Percentiles rank a stretch among this genome's conserved stretches.
These are phyloP conservation scores for Upupa epops DNA, from an alignment of 2,113 vertebrate genomes.

Conservation along the genomic window DNA sequence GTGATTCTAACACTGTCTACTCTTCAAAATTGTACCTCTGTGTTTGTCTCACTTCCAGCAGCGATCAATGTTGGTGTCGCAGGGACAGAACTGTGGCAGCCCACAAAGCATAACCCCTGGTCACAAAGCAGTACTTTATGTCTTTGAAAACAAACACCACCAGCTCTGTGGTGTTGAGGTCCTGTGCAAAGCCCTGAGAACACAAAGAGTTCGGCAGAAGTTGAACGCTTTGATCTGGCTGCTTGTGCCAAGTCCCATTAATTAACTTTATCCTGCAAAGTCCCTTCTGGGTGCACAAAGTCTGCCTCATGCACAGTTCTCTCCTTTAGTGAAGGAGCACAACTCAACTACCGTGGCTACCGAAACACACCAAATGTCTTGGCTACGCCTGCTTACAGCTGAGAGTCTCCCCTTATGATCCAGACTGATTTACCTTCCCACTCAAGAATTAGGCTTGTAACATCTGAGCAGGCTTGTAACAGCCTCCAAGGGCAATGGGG, in stretches of 20 bases:
- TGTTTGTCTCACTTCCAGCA: not conserved
- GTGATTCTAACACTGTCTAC: not conserved
- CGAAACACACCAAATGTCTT: not conserved
- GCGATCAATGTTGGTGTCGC: not conserved
- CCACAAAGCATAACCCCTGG: not conserved
- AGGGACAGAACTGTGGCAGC: not conserved
- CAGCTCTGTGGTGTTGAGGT: not conserved
- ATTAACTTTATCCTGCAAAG: not conserved
- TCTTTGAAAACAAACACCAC: not conserved
- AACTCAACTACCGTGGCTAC: not conserved
- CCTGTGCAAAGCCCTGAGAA: not conserved
- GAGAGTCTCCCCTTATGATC: not conserved
- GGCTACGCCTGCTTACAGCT: not conserved
- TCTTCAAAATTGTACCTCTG: not conserved
- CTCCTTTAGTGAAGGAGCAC: not conserved
- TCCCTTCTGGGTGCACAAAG: not conserved
- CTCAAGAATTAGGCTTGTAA: not conserved
- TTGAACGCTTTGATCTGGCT: not conserved
- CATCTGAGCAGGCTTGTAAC: not conserved
- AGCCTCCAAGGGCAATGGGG: not conserved
- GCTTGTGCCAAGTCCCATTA: not conserved
- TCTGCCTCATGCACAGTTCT: rapidly evolving
- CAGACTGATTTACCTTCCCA: not conserved
- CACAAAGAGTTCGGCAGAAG: not conserved
- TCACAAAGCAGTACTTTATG: not conserved